Percentiles rank a stretch among this genome's conserved stretches.
Conservation (phyloP, 2,113 vertebrate genomes). For the Notarius lentiginosus region DNA sequence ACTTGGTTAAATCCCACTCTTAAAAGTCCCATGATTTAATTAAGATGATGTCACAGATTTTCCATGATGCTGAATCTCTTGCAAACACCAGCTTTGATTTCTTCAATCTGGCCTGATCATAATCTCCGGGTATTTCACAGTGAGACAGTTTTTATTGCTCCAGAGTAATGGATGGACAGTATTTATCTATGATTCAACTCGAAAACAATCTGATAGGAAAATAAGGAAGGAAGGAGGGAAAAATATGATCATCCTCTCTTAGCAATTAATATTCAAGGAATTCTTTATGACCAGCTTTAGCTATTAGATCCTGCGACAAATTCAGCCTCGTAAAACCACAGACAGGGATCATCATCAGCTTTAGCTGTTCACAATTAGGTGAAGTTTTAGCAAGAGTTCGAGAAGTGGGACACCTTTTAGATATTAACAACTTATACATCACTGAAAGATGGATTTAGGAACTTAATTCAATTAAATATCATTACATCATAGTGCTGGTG, state of each 20-base stretch:
- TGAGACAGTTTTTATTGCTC: not conserved
- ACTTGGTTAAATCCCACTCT: conserved; percentile 13
- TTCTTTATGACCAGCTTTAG: not conserved
- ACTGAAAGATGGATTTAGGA: not conserved
- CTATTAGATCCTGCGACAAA: not conserved
- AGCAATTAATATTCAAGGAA: not conserved
- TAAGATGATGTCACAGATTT: not conserved
- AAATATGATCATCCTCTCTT: not conserved
- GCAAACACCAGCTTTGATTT: not conserved
- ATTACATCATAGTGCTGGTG: not conserved
- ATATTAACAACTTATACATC: not conserved
- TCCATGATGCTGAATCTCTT: not conserved
- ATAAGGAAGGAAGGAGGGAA: not conserved
- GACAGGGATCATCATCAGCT: not conserved
- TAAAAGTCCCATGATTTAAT: conserved; percentile 10
- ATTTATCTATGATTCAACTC: not conserved
- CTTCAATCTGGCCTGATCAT: not conserved
- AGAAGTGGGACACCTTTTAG: not conserved
- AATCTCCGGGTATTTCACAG: not conserved
- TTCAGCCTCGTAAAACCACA: not conserved
- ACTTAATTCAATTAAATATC: not conserved
- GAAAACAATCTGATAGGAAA: not conserved
- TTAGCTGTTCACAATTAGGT: not conserved
- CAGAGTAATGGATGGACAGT: not conserved
- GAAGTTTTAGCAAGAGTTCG: not conserved